phyloP scores from a whole-genome alignment of 2,888 invertebrate genomes.

The Caprella mutica region DNA sequence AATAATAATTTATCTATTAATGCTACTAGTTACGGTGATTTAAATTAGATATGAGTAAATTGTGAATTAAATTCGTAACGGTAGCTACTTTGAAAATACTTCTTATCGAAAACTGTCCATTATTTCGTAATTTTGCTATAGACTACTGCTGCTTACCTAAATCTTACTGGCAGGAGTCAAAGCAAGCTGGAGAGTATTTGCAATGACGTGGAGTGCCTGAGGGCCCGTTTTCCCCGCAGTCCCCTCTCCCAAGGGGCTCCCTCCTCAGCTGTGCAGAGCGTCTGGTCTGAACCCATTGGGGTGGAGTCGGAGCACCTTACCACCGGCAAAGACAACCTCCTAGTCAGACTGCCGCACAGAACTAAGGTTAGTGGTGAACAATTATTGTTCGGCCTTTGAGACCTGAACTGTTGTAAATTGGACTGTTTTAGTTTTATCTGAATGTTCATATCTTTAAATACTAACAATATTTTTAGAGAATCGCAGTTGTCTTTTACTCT shows the following conservation, averaged over 20 bases:
- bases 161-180: no score
- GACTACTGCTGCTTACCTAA: no score
- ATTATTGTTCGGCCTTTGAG: no score
- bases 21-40: no score
- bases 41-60: no score
- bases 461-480: not conserved
- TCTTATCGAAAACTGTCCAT: no score
- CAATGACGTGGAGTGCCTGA: not conserved
- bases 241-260: not conserved
- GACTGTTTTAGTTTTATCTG: not conserved
- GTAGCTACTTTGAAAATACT: no score
- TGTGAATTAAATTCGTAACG: no score
- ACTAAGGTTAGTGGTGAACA: not conserved
- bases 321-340: not conserved
- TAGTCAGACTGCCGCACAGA: not conserved
- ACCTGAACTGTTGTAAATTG: no score
- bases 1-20: no score
- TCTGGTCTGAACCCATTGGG: slow-evolving; percentile 38
- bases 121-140: no score
- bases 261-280: slow-evolving; percentile 43
- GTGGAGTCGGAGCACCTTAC: not conserved
- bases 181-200: not conserved
- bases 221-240: not conserved
- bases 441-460: not conserved
- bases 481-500: no score